Evolutionary conservation across 2,888 invertebrate species (phyloP), one percentile per base, ranked within the genome.

Genomic region (Keiferia lycopersicella): DNA sequence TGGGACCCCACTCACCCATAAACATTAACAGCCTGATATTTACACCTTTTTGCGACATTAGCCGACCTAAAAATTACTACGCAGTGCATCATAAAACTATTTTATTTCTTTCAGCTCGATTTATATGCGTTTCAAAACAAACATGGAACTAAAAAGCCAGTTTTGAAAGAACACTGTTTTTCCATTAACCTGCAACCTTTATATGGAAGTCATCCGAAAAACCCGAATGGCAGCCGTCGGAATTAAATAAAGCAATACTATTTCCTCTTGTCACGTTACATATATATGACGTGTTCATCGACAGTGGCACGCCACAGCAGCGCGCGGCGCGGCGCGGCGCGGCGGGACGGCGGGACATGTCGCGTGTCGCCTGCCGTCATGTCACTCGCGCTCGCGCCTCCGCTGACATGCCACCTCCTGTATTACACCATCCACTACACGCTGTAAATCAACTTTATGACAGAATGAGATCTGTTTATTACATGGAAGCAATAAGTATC

Each of bases 191-290:
- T 34, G 64, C n/a, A 50, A 61, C 45, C 56, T 57, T 61, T 63
- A 58, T 48, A 39, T 59, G 59, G 39, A 26, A 60, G 41, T 61
- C 64, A 59, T 51, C 48, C 64, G 45, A 64, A 64, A 64, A 78
- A 74, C 69, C 66, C 68, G 68, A 68, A 65, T 73, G 72, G 71
- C 78, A 78, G 69, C 71, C 69, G 68, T 64, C 73, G 72, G 78
- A 83, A 85, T 87, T 82, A 83, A 85, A 87, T 87, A 86, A 84
- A 82, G 80, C 82, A 83, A 84, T 79, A 84, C 83, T 83, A 87
- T 87, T 88, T 86, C 84, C 86, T 78, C 77, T 66, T 79, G 86
- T 86, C 86, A 81, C 73, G 77, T 78, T 78, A 77, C 75, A 71
- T 71, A 66, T 71, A 66, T 76, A 76, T 78, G 82, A 85, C 82